These are phyloP conservation scores for Tympanoctomys barrerae DNA, from an alignment of 2,797 vertebrate species.

Conservation along the genomic window DNA sequence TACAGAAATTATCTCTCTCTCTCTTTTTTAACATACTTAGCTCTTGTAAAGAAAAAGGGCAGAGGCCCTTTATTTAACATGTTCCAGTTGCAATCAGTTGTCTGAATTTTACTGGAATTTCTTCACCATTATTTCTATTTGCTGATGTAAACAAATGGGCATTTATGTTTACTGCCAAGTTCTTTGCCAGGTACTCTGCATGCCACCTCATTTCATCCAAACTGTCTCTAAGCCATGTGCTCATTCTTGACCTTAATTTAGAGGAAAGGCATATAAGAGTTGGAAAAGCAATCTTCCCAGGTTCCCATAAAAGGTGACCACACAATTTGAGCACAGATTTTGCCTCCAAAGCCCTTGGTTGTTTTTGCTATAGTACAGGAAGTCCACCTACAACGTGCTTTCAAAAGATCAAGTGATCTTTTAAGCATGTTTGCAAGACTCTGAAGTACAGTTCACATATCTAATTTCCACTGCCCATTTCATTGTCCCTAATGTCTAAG, in stretches of 20 bases:
- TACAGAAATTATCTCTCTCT: background rate
- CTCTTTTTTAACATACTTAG: background rate
- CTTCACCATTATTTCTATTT: background rate
- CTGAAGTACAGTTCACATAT: background rate
- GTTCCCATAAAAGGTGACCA: background rate
- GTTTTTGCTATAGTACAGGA: background rate
- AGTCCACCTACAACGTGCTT: background rate
- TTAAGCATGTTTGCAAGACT: slow-evolving; percentile 29
- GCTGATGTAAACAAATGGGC: background rate
- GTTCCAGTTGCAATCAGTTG: background rate
- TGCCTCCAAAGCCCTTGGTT: background rate
- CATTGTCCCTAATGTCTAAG: background rate
- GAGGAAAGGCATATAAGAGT: background rate
- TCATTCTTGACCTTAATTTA: slow-evolving; percentile 24
- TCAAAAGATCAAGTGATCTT: background rate
- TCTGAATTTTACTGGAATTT: background rate
- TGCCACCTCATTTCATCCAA: slow-evolving; percentile 22
- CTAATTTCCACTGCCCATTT: background rate
- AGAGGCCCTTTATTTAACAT: background rate
- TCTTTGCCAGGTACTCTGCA: background rate
- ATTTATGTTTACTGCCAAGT: background rate
- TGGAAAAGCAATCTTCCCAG: background rate
- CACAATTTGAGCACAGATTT: background rate
- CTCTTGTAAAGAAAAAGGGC: background rate
- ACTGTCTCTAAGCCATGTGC: background rate